A percentile compares a stretch with the other conserved stretches of the same genome.
These are phyloP conservation scores for Clivina fossor DNA, from an alignment of 2,888 invertebrate species.

Conservation along the genomic window DNA sequence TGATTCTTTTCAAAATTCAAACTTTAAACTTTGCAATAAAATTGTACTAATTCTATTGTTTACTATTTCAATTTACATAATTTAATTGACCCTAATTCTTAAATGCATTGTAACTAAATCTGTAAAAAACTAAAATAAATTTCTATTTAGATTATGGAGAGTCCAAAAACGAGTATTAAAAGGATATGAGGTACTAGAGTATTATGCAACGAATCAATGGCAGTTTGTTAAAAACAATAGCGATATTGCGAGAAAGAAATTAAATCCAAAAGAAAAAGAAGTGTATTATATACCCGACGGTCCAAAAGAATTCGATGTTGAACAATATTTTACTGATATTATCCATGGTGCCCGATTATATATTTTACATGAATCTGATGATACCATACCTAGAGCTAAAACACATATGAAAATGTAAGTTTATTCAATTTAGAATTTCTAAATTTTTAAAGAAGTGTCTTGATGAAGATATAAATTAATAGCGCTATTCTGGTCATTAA, in stretches of 20 bases:
- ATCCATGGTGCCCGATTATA: slow-evolving; percentile 76
- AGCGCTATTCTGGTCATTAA: background rate
- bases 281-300: slow-evolving; percentile 68
- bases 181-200: slow-evolving; percentile 87
- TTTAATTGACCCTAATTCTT: no score
- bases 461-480: background rate
- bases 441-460: background rate
- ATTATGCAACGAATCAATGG: slow-evolving; percentile 92
- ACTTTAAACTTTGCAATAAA: no score
- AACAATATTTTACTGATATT: slow-evolving; percentile 80
- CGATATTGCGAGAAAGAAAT: slow-evolving; percentile 56
- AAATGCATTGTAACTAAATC: no score
- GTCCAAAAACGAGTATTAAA: slow-evolving; percentile 82
- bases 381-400: slow-evolving; percentile 76
- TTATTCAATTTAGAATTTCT: slow-evolving; percentile 5
- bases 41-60: no score
- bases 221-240: slow-evolving; percentile 76
- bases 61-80: no score
- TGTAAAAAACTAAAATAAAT: slow-evolving; percentile 3
- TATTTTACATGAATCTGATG: slow-evolving; percentile 80
- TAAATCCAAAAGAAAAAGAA: slow-evolving; percentile 66
- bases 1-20: no score
- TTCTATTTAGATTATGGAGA: slow-evolving; percentile 67
- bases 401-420: slow-evolving; percentile 79
- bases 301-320: slow-evolving; percentile 71